These are phyloP conservation scores for Poeciliopsis turrubarensis DNA, from an alignment of 2,113 vertebrate species.

Conservation along the genomic window DNA sequence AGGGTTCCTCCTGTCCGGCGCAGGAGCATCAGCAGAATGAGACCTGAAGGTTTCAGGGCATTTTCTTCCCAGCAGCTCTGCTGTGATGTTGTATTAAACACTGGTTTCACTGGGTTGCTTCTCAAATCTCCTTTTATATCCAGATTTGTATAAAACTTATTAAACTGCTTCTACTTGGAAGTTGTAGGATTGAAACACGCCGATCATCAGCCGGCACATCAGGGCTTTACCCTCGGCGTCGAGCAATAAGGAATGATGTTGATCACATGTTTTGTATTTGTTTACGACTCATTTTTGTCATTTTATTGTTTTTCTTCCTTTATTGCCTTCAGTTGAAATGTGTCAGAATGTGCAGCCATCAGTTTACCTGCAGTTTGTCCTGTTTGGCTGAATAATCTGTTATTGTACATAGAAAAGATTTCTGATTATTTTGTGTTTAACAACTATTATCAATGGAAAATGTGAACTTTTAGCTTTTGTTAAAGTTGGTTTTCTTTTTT, in stretches of 20 bases:
- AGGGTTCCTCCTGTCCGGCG: background rate
- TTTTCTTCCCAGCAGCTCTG: background rate
- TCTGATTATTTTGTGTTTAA: conserved; percentile 31
- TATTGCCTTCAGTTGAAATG: too few relatives aligned
- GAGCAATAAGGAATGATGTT: background rate
- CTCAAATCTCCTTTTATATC: background rate
- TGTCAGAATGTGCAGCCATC: background rate
- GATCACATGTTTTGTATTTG: background rate
- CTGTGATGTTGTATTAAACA: background rate
- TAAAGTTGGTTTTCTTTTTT: conserved; percentile 33
- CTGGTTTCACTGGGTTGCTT: background rate
- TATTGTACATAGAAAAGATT: conserved; percentile 21
- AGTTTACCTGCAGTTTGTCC: background rate
- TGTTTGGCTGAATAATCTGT: background rate
- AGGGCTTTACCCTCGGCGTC: background rate
- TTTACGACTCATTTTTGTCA: background rate
- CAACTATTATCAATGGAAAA: conserved; percentile 34
- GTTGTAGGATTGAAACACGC: too few relatives aligned
- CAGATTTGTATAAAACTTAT: too few relatives aligned
- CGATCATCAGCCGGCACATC: background rate
- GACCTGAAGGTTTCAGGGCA: background rate
- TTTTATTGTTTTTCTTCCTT: background rate
- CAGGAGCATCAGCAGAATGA: background rate
- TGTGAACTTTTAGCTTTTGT: conserved; percentile 52
- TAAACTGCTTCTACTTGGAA: too few relatives aligned